A percentile compares a stretch with the other conserved stretches of the same genome.
phyloP scores from a whole-genome alignment of 2,113 vertebrate species.

The Malaclemys terrapin region DNA sequence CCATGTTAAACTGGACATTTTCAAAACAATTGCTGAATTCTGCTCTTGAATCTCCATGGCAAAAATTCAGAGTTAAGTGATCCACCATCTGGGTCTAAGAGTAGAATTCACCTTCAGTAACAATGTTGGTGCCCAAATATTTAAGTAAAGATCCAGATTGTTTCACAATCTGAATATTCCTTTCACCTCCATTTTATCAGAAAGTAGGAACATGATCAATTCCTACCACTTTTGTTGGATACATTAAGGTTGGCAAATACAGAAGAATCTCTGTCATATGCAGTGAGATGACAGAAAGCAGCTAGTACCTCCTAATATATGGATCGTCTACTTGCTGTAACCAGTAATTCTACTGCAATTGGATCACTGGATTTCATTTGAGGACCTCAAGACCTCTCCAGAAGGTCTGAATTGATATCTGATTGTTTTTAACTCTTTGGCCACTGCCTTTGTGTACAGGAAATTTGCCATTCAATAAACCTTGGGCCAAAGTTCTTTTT shows the following conservation, averaged over 20 bases:
- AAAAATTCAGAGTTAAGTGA: neutral
- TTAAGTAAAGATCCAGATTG: neutral
- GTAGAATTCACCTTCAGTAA: neutral
- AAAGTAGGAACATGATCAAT: neutral
- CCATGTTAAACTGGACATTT: neutral
- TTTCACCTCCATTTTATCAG: neutral
- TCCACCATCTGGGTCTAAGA: rapidly evolving
- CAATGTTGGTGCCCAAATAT: rapidly evolving
- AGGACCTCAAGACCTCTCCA: neutral
- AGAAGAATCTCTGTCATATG: neutral
- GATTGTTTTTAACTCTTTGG: neutral
- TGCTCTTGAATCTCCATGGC: neutral
- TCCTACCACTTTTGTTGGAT: neutral
- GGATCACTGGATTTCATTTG: neutral
- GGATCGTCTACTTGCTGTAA: neutral
- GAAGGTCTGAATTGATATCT: neutral
- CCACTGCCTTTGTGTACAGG: neutral
- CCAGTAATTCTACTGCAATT: neutral
- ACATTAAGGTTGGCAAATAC: neutral
- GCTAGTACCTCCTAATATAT: rapidly evolving
- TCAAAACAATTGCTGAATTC: neutral
- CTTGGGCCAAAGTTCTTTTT: neutral
- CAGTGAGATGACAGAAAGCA: neutral
- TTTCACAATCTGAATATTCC: neutral
- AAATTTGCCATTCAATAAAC: neutral